A percentile compares a stretch with the other conserved stretches of the same genome.
These are phyloP conservation scores for Harpalus rubripes DNA, from an alignment of 2,888 invertebrate species.

Conservation along the genomic window DNA sequence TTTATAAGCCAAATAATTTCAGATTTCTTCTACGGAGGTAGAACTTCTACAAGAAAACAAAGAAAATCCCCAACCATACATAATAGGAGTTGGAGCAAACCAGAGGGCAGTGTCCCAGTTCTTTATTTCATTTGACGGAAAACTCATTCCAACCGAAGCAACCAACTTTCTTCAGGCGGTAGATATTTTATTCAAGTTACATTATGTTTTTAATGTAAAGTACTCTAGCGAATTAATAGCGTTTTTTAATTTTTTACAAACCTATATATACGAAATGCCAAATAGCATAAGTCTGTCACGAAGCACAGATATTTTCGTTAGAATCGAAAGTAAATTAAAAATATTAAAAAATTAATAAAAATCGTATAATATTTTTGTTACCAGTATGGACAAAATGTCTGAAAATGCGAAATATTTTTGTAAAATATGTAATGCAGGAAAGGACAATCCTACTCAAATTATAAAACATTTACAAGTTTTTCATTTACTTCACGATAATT, in stretches of 20 bases:
- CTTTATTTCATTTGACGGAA: neutral
- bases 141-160: neutral
- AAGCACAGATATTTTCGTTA: neutral
- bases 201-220: neutral
- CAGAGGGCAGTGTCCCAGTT: neutral
- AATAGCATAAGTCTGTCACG: neutral
- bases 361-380: neutral
- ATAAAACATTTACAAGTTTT: no score
- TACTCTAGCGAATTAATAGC: neutral
- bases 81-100: neutral
- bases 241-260: neutral
- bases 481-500: no score
- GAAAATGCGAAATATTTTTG: no score
- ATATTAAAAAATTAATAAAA: neutral
- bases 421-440: no score
- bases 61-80: constrained; percentile 9
- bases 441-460: no score
- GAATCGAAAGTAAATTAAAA: neutral
- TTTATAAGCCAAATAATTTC: neutral
- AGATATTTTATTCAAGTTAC: neutral
- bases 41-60: neutral
- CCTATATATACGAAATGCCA: neutral
- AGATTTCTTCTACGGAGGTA: constrained; percentile 5
- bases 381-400: no score
- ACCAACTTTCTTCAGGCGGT: neutral